phyloP scores from a whole-genome alignment of 2,797 vertebrate species.

The Cuculus canorus region DNA sequence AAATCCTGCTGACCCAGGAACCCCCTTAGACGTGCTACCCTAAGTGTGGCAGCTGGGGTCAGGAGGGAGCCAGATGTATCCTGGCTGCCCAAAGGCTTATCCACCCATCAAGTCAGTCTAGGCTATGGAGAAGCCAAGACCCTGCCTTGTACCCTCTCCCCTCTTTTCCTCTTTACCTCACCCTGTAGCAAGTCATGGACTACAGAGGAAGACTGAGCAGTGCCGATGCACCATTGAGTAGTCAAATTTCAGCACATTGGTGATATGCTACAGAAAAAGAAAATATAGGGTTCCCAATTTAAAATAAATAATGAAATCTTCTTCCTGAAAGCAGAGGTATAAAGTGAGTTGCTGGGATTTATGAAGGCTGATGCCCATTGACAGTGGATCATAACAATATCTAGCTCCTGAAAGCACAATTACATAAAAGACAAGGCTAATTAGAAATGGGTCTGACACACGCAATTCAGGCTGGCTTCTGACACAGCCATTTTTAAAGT shows the following conservation, averaged over 20 bases:
- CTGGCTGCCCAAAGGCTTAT: neutral
- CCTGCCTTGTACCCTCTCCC: neutral
- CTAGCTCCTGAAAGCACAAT: neutral
- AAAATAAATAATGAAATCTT: neutral
- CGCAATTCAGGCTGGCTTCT: neutral
- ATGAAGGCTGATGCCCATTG: neutral
- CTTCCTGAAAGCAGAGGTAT: neutral
- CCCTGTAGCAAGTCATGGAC: fast-evolving
- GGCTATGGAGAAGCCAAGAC: neutral
- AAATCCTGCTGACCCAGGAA: neutral
- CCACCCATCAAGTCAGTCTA: neutral
- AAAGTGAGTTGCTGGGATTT: neutral
- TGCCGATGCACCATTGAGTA: fast-evolving
- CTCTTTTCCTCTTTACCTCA: neutral
- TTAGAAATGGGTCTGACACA: neutral
- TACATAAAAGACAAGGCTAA: neutral
- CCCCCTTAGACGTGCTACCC: fast-evolving
- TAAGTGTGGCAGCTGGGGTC: fast-evolving
- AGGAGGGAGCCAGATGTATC: neutral
- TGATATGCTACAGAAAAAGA: neutral
- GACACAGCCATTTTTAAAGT: neutral
- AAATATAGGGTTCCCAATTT: neutral
- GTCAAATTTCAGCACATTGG: neutral
- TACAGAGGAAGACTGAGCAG: neutral
- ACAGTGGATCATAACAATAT: neutral